Conservation (phyloP, 2,797 vertebrate genomes). For the Smutsia gigantea region DNA sequence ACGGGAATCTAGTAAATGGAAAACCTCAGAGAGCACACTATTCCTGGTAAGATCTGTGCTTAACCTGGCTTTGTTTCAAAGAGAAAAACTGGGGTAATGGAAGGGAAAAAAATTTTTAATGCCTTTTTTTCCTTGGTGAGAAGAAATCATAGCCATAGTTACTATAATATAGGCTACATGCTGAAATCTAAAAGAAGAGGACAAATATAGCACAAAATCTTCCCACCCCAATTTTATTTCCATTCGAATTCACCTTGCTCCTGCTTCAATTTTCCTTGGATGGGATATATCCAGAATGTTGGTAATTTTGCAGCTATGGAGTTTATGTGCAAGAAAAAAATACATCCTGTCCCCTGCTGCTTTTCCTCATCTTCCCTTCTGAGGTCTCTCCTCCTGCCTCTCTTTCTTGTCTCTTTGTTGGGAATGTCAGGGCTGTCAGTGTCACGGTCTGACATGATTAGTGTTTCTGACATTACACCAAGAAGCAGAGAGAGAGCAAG, state of each 20-base stretch:
- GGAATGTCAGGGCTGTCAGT: conserved; percentile 78
- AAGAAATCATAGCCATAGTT: conserved; percentile 42
- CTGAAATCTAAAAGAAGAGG: conserved; percentile 23
- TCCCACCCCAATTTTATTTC: not conserved
- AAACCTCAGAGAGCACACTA: not conserved
- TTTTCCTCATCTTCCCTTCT: conserved; percentile 13
- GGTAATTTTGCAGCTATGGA: rapidly evolving
- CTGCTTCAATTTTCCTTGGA: conserved; percentile 19
- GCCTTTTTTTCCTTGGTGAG: not conserved
- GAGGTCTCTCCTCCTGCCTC: not conserved
- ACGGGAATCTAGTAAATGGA: not conserved
- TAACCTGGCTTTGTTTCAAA: conserved; percentile 47
- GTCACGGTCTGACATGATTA: conserved; percentile 80
- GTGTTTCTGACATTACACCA: conserved; percentile 77
- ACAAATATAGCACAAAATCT: not conserved
- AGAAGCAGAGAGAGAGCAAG: conserved; percentile 72
- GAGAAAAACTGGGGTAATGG: not conserved
- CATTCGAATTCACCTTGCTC: not conserved
- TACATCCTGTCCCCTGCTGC: not conserved
- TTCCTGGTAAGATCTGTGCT: not conserved
- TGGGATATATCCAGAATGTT: not conserved
- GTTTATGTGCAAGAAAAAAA: conserved; percentile 45
- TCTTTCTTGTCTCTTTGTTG: conserved; percentile 78
- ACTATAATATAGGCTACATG: conserved; percentile 27
- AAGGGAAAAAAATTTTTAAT: not conserved